These are phyloP conservation scores for Tachina grossa DNA, from an alignment of 2,888 invertebrate species.

Conservation along the genomic window DNA sequence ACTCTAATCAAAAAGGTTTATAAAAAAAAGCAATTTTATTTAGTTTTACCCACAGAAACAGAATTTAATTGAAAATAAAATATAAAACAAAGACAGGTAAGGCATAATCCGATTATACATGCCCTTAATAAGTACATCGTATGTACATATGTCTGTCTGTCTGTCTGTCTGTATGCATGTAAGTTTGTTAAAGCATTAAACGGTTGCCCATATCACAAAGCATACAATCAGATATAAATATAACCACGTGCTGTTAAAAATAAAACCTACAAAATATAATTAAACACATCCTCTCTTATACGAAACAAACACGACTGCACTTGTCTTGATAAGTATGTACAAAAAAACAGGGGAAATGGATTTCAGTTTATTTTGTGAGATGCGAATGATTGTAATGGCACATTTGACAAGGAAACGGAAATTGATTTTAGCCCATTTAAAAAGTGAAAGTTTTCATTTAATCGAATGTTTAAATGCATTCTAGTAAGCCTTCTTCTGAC, in stretches of 20 bases:
- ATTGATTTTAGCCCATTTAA: constrained; percentile 68
- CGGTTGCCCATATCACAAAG: constrained; percentile 42
- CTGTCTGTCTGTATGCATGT: not conserved
- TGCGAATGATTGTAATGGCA: constrained; percentile 16
- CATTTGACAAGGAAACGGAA: constrained; percentile 68
- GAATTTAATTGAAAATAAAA: constrained; percentile 10
- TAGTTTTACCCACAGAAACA: constrained; percentile 42
- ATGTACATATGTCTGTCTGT: too few relatives aligned
- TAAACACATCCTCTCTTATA: constrained; percentile 19
- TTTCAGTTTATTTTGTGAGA: constrained; percentile 5
- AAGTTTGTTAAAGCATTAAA: constrained; percentile 45
- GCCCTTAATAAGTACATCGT: not conserved
- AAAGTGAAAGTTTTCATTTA: constrained; percentile 62
- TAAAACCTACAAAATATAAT: constrained; percentile 56
- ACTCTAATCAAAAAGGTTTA: constrained; percentile 17
- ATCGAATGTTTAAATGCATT: constrained; percentile 42
- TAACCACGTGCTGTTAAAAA: not conserved
- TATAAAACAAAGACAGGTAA: constrained; percentile 23
- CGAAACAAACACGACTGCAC: not conserved
- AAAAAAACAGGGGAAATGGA: not conserved
- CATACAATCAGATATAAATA: not conserved
- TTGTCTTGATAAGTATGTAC: not conserved
- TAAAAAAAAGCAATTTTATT: constrained; percentile 30
- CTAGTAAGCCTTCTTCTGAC: not conserved
- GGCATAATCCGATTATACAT: constrained; percentile 65